Conservation (phyloP, 1,140 invertebrate genomes). For the Aradophagus sp. region DNA sequence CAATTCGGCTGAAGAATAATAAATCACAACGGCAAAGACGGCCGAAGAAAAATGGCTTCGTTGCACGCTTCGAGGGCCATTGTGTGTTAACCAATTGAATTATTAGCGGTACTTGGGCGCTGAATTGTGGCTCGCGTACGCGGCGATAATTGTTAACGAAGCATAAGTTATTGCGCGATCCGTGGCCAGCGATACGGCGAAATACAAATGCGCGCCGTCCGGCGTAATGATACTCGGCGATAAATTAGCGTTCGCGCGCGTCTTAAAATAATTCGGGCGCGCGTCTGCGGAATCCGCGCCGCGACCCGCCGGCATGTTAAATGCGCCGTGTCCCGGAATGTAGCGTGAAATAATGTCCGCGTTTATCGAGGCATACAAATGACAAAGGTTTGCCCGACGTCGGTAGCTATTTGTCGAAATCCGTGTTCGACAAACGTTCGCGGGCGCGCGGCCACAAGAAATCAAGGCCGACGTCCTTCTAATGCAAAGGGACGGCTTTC, state of each 20-base stretch:
- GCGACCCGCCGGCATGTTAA: slow-evolving; percentile 29
- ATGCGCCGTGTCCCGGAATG: slow-evolving; percentile 35
- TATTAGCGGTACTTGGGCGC: too few species aligned
- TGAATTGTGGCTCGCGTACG: too few species aligned
- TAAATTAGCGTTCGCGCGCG: slow-evolving; percentile 40
- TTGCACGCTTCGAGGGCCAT: too few species aligned
- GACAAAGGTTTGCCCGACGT: slow-evolving; percentile 38
- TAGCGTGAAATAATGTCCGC: slow-evolving; percentile 46
- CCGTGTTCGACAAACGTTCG: slow-evolving; percentile 25
- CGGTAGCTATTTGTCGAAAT: slow-evolving; percentile 40
- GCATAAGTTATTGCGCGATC: slow-evolving; percentile 18
- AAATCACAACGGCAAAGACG: too few species aligned
- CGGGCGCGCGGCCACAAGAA: slow-evolving; percentile 13
- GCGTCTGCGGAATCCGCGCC: slow-evolving; percentile 35
- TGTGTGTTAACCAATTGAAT: too few species aligned
- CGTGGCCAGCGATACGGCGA: slow-evolving; percentile 10
- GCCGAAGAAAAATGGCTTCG: too few species aligned
- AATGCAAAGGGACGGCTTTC: slow-evolving; percentile 7
- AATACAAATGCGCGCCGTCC: slow-evolving; percentile 29
- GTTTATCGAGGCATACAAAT: slow-evolving; percentile 48
- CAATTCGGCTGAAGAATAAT: too few species aligned
- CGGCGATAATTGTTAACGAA: slow-evolving; percentile 25
- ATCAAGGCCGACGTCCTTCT: slow-evolving; percentile 30
- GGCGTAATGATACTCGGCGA: slow-evolving; percentile 31
- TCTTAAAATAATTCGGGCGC: slow-evolving; percentile 39